Evolutionary conservation across 2,113 vertebrate species (phyloP).

Genomic region (Nerophis ophidion): DNA sequence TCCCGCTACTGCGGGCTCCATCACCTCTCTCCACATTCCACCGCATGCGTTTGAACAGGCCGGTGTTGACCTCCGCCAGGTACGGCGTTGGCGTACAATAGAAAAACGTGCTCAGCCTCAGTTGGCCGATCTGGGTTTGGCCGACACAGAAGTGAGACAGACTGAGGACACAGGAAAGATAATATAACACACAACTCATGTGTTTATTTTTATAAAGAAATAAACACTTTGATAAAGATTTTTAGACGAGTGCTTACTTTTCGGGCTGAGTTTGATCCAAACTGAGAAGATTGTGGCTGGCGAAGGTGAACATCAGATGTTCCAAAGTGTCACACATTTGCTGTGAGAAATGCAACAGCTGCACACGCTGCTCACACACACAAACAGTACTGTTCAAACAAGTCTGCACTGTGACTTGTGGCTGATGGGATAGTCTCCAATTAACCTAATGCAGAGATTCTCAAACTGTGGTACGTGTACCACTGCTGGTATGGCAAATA

Average conservation of each 20-base stretch:
- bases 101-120: conserved; percentile 69
- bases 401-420: background rate
- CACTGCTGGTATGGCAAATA: too few species aligned
- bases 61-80: conserved; percentile 47
- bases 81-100: conserved; percentile 72
- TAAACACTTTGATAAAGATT: background rate
- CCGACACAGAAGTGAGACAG: conserved; percentile 78
- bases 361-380: conserved; percentile 20
- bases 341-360: conserved; percentile 80
- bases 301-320: conserved; percentile 74
- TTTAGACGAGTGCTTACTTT: conserved; percentile 53
- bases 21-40: conserved; percentile 75
- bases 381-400: background rate
- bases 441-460: too few species aligned
- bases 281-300: conserved; percentile 63
- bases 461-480: too few species aligned
- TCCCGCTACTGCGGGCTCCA: conserved; percentile 6
- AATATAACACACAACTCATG: background rate
- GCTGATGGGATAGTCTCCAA: background rate
- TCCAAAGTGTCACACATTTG: conserved; percentile 75
- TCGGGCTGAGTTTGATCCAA: conserved; percentile 72
- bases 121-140: conserved; percentile 59
- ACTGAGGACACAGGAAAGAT: conserved; percentile 40
- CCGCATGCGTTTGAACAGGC: conserved; percentile 81
- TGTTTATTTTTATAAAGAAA: background rate